Evolutionary conservation across 2,113 vertebrate genomes (phyloP).

Genomic region (Burhinus bistriatus): DNA sequence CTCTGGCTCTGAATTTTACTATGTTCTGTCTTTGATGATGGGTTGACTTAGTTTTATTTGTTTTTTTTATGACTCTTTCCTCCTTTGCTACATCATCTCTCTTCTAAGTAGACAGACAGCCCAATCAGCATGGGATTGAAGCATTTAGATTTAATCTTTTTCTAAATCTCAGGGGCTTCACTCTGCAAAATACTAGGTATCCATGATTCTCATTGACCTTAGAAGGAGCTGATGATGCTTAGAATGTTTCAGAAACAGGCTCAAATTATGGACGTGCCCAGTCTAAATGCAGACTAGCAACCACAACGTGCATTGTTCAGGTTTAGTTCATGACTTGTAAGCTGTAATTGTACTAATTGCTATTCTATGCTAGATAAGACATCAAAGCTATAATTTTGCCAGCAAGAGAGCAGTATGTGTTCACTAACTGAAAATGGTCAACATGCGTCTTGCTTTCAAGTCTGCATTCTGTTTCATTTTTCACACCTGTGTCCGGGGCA

Average conservation of each 20-base stretch:
- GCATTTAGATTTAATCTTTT: not conserved
- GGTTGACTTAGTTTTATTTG: not conserved
- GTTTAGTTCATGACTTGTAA: not conserved
- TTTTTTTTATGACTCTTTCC: not conserved
- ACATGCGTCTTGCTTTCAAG: not conserved
- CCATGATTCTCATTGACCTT: not conserved
- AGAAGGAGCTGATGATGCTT: not conserved
- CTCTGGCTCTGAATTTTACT: not conserved
- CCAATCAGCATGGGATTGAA: not conserved
- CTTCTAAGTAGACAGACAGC: not conserved
- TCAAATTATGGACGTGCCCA: not conserved
- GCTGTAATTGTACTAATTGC: slow-evolving; percentile 37
- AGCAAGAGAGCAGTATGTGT: not conserved
- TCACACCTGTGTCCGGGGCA: not conserved
- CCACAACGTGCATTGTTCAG: not conserved
- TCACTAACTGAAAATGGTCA: not conserved
- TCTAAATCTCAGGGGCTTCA: not conserved
- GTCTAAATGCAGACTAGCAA: slow-evolving; percentile 24
- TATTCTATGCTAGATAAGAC: not conserved
- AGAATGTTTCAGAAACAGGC: not conserved
- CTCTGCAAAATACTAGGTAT: not conserved
- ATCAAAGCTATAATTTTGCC: not conserved
- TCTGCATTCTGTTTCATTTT: not conserved
- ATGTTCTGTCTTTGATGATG: not conserved
- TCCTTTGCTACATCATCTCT: not conserved